Conservation (phyloP, 2,113 vertebrate genomes). For the Myrmecobius fasciatus region DNA sequence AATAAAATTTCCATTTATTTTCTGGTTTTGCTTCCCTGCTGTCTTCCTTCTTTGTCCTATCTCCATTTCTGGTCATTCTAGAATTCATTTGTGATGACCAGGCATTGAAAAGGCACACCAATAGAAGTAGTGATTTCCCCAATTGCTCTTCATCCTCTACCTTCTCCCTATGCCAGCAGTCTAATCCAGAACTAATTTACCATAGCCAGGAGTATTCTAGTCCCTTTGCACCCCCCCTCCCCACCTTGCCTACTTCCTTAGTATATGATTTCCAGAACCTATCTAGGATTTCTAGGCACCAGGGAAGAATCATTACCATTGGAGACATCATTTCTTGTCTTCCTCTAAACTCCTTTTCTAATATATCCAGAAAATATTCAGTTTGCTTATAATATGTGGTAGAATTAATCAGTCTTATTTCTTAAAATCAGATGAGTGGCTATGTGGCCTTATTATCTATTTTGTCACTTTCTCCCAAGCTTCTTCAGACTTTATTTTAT, state of each 20-base stretch:
- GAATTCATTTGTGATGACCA: neutral
- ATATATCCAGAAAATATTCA: neutral
- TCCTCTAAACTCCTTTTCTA: neutral
- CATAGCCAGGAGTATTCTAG: neutral
- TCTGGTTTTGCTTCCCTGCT: neutral
- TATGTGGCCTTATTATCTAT: neutral
- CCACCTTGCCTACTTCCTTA: neutral
- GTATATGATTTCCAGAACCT: neutral
- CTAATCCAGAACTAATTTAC: neutral
- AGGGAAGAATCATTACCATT: neutral
- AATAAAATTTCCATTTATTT: neutral
- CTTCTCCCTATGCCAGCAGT: neutral
- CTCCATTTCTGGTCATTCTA: neutral
- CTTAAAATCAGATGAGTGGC: neutral
- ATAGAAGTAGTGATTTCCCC: neutral
- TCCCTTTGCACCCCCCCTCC: neutral
- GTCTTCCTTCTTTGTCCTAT: neutral
- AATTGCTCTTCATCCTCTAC: neutral
- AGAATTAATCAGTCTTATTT: neutral
- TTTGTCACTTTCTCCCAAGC: neutral
- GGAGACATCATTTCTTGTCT: neutral
- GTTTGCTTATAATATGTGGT: neutral
- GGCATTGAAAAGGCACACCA: neutral
- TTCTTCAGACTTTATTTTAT: neutral
- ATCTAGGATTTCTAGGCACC: neutral